Base-by-base conservation (phyloP, 2,113 vertebrate genomes). In the Calonectris borealis region DNA sequence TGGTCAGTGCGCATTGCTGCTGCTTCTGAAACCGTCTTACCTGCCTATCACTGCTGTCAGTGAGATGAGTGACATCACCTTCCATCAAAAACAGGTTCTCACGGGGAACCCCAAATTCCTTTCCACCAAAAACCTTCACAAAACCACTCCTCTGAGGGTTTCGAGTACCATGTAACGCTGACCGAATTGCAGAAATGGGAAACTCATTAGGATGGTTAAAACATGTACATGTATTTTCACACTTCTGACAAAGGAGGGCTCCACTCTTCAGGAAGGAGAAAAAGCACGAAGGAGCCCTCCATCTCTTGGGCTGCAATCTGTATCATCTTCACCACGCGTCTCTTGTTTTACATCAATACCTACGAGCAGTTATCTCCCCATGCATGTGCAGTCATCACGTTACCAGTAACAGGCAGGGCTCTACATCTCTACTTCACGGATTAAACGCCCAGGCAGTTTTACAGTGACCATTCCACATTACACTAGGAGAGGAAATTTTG, bases 291-390 rank as follows among this genome's bases (percentile, higher is more conserved):
- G 40, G 15, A 90, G 44, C 8, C 7, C 48, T 36, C 26, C 44
- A 18, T 4, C 72, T 58, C 71, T 40, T 3, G 13, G 34, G 29
- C 36, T 3, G 5, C 3, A 21, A 68, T 8, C 70, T 58, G 31
- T 3, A 22, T 7, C 3, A 9, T 14, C n/a, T 38, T 61, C 64
- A 34, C 8, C 3, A 8, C 0, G 0, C 3, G 5, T 7, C 34
- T 49, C 70, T 48, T 27, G 21, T 55, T 52, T 32, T 31, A 73
- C 15, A 54, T 5, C 69, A 17, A 24, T 1, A 70, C 16, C 49
- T 25, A 38, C 3, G 3, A 60, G 73, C 64, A 66, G 64, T 18
- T 32, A 25, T 38, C 58, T 68, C 38, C 79, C 34, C 0, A 0
- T 1, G 10, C 21, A 12, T 0, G 1, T 1, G 36, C 34, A 78